Evolutionary conservation across 64 coral and sea anemone genomes (phyloP).

Genomic region (Stichodactyla helianthus): DNA sequence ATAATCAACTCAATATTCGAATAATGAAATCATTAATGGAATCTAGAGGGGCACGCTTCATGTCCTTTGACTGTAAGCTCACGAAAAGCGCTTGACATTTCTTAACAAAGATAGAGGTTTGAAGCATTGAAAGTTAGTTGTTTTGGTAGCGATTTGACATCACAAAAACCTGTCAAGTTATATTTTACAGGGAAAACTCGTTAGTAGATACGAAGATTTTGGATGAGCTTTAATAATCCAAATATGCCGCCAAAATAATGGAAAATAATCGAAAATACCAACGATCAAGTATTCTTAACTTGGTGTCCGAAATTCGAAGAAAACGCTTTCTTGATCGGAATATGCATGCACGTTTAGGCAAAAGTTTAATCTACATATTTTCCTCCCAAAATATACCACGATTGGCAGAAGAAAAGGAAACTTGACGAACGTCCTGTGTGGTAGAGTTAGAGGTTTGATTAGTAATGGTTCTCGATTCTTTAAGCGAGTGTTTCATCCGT

Average conservation of each 20-base stretch:
- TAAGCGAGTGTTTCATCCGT: not conserved
- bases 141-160: not conserved
- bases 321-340: not conserved
- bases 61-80: too few relatives aligned
- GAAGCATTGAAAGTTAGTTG: too few relatives aligned
- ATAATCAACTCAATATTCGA: too few relatives aligned
- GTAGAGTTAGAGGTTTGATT: not conserved
- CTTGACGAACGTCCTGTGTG: not conserved
- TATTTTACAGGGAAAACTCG: not conserved
- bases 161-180: not conserved
- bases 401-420: not conserved
- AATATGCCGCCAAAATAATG: not conserved
- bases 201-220: not conserved
- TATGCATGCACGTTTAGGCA: not conserved
- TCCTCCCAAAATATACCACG: conserved; percentile 1
- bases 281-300: not conserved
- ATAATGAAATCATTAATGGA: too few relatives aligned
- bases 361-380: conserved; percentile 1
- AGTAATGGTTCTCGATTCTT: not conserved
- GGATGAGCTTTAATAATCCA: not conserved
- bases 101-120: too few relatives aligned
- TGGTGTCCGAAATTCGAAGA: not conserved
- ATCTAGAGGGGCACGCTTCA: too few relatives aligned
- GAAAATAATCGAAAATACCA: too few relatives aligned
- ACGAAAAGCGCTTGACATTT: too few relatives aligned